A percentile compares a stretch with the other conserved stretches of the same genome.
Conservation (phyloP, 2,797 vertebrate genomes). For the Alauda arvensis region DNA sequence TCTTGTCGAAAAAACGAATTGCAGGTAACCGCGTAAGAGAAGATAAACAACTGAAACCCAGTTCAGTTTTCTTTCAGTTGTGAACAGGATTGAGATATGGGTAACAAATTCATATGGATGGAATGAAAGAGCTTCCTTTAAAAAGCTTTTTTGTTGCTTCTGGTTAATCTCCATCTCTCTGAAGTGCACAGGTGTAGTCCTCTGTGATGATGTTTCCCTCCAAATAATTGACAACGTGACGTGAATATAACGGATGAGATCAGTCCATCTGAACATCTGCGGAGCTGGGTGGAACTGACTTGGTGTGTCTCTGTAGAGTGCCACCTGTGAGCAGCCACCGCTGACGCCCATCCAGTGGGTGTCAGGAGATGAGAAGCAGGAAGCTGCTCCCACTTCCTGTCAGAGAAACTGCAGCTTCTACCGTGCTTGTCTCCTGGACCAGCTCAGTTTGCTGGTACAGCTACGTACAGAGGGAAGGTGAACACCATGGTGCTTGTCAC, state of each 20-base stretch:
- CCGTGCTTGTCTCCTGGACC: not conserved
- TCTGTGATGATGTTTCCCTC: not conserved
- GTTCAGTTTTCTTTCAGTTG: not conserved
- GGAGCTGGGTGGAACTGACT: not conserved
- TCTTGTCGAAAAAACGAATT: not conserved
- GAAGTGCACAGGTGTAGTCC: not conserved
- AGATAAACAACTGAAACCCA: not conserved
- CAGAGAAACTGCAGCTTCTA: not conserved
- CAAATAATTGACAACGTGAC: not conserved
- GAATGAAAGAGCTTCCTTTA: not conserved
- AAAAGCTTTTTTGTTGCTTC: not conserved
- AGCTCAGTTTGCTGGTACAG: not conserved
- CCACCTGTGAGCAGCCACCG: not conserved
- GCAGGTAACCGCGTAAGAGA: not conserved
- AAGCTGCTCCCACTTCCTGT: not conserved
- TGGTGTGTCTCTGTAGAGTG: not conserved
- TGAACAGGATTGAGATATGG: not conserved
- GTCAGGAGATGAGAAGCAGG: not conserved
- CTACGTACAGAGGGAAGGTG: not conserved
- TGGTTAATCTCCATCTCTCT: not conserved
- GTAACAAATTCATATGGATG: not conserved
- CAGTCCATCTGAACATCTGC: not conserved
- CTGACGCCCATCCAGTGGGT: accelerated
- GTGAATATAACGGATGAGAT: not conserved
- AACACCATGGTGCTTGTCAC: not conserved